Conservation (phyloP, 1,140 invertebrate species). For the Homalodisca vitripennis region DNA sequence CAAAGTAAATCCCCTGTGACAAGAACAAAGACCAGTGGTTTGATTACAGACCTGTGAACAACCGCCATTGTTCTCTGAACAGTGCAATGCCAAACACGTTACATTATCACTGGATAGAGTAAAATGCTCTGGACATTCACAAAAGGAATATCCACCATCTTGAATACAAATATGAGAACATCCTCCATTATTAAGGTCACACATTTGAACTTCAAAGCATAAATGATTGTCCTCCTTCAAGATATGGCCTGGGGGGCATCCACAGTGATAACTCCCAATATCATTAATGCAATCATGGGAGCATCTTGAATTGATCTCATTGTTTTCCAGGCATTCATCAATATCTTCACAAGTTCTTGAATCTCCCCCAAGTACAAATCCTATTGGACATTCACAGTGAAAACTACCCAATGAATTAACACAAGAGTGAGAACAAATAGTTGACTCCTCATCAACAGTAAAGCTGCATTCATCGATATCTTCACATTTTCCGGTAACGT, state of each 20-base stretch:
- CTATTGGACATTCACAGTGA: slow-evolving; percentile 68
- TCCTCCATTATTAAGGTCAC: slow-evolving; percentile 51
- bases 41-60: not conserved
- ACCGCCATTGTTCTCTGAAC: not conserved
- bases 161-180: slow-evolving; percentile 55
- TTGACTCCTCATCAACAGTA: slow-evolving; percentile 34
- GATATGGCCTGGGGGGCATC: slow-evolving; percentile 54
- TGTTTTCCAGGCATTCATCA: slow-evolving; percentile 50
- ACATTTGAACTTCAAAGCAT: slow-evolving; percentile 54
- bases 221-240: slow-evolving; percentile 43
- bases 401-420: slow-evolving; percentile 70
- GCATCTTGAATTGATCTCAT: slow-evolving; percentile 30
- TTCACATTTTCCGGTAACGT: slow-evolving; percentile 48
- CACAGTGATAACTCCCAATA: slow-evolving; percentile 53
- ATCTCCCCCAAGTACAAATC: slow-evolving; percentile 43
- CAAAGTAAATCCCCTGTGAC: not conserved
- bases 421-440: slow-evolving; percentile 62
- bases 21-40: not conserved
- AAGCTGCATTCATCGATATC: slow-evolving; percentile 47
- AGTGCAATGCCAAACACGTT: not conserved
- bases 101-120: slow-evolving; percentile 2
- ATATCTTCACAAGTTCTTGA: slow-evolving; percentile 54
- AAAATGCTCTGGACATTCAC: not conserved
- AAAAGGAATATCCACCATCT: slow-evolving; percentile 48
- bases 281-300: slow-evolving; percentile 53